phyloP scores from a whole-genome alignment of 64 coral and sea anemone species.

The Montipora capricornis region DNA sequence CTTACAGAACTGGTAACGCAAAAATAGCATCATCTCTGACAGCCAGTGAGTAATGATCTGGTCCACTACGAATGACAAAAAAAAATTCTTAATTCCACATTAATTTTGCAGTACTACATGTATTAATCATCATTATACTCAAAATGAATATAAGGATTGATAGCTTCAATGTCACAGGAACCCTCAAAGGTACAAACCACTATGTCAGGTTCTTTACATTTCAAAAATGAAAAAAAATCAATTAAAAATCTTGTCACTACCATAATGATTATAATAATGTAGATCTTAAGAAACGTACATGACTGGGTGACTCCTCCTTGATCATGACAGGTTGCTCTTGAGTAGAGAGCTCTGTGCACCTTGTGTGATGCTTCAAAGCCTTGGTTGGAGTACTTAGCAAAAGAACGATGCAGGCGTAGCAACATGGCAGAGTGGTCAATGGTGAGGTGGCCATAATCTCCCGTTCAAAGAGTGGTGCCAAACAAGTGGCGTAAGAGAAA shows the following conservation, averaged over 20 bases:
- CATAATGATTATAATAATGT: too few species aligned
- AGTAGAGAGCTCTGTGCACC: conserved; percentile 39
- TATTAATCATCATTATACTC: too few species aligned
- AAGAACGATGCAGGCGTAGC: conserved; percentile 9
- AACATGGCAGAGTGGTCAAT: conserved; percentile 54
- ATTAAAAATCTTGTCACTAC: too few species aligned
- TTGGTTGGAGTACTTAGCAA: conserved; percentile 39
- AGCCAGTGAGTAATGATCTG: conserved; percentile 57
- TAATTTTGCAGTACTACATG: too few species aligned
- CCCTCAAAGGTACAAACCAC: too few species aligned
- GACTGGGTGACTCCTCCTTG: conserved; percentile 31
- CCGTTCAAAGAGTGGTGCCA: conserved; percentile 24
- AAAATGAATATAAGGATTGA: too few species aligned
- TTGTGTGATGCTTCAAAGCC: conserved; percentile 67
- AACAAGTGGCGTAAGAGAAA: conserved; percentile 36
- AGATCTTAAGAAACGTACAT: conserved; percentile 20
- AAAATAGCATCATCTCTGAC: conserved; percentile 39
- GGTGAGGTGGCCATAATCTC: conserved; percentile 60
- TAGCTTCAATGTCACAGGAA: too few species aligned
- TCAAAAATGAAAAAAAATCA: too few species aligned
- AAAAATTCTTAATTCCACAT: not conserved
- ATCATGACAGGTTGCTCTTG: conserved; percentile 53
- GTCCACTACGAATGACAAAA: conserved; percentile 7
- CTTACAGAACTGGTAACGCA: conserved; percentile 37
- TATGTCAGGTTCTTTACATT: too few species aligned